Conservation (phyloP, 2,888 invertebrate genomes). For the Ectobius pallidus region DNA sequence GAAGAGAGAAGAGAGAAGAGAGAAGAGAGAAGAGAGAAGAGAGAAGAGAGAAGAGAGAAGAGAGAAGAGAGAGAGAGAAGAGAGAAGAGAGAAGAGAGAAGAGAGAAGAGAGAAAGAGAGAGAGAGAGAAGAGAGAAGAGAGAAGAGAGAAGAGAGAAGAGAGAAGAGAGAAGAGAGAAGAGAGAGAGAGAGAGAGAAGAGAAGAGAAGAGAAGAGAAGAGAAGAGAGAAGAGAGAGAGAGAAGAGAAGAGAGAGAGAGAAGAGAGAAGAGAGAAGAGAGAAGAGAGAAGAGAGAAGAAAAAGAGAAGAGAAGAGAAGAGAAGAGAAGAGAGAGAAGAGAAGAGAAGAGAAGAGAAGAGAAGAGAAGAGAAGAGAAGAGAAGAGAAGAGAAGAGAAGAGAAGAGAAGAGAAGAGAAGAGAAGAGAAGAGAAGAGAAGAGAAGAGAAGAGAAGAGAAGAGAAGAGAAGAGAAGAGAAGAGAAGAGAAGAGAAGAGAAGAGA, state of each 20-base stretch:
- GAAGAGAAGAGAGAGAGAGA: neutral
- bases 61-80: neutral
- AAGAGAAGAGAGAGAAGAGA: neutral
- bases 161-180: neutral
- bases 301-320: neutral
- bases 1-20: neutral
- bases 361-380: neutral
- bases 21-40: neutral
- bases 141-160: neutral
- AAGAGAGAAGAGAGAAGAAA: neutral
- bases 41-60: neutral
- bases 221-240: neutral
- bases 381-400: neutral
- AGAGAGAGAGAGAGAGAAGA: neutral
- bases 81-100: neutral
- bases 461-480: neutral
- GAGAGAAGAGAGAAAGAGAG: neutral
- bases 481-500: neutral
- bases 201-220: neutral
- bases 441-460: neutral
- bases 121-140: neutral
- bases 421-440: neutral
- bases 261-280: neutral
- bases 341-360: neutral
- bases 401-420: neutral